phyloP scores from a whole-genome alignment of 2,113 vertebrate species.

The Oxyura jamaicensis region DNA sequence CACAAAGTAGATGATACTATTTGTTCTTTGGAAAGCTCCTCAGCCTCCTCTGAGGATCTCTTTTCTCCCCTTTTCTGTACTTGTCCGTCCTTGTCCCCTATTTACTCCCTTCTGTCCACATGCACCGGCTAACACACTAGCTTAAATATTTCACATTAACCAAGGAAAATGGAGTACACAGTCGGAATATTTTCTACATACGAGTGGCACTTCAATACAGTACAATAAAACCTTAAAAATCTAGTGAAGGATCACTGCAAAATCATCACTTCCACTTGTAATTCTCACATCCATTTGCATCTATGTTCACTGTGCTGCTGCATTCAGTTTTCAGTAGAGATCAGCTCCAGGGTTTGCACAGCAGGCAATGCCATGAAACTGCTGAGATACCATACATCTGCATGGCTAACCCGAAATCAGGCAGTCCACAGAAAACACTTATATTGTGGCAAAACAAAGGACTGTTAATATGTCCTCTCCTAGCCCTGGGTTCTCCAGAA shows the following conservation, averaged over 20 bases:
- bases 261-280: background rate
- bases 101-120: background rate
- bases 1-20: constrained; percentile 50
- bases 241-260: background rate
- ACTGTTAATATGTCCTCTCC: background rate
- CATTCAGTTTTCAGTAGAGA: background rate
- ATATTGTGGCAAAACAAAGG: rapidly evolving
- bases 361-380: background rate
- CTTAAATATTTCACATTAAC: background rate
- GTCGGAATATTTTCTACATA: background rate
- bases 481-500: background rate
- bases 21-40: constrained; percentile 34
- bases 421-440: background rate
- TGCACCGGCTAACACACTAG: background rate
- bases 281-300: background rate
- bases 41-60: background rate
- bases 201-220: background rate
- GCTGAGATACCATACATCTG: background rate
- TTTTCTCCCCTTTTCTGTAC: constrained; percentile 6
- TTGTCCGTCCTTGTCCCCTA: constrained; percentile 10
- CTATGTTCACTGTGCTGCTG: background rate
- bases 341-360: background rate
- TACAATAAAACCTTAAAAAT: background rate
- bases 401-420: background rate
- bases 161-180: background rate